These are phyloP conservation scores for Trissonchulus latispiculum DNA, from an alignment of 2,888 invertebrate species.

Conservation along the genomic window DNA sequence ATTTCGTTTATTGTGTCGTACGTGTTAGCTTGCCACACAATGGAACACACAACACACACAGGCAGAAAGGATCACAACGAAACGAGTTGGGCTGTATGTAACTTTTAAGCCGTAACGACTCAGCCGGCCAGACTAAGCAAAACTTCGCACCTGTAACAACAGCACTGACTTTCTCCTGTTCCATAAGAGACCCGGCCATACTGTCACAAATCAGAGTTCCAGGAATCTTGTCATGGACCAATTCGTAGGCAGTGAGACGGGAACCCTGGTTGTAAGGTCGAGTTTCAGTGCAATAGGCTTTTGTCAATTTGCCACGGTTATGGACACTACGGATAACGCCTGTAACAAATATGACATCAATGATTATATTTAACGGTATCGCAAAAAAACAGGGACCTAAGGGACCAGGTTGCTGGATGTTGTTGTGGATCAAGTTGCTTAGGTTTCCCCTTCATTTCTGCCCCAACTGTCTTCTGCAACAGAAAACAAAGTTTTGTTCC, in stretches of 20 bases:
- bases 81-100: too few species aligned
- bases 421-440: too few species aligned
- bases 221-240: conserved; percentile 68
- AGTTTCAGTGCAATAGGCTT: conserved; percentile 91
- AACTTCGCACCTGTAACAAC: conserved; percentile 96
- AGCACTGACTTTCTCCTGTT: conserved; percentile 67
- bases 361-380: not conserved
- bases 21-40: too few species aligned
- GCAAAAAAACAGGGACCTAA: not conserved
- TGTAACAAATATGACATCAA: conserved; percentile 29
- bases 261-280: conserved; percentile 96
- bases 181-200: conserved; percentile 85
- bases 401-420: too few species aligned
- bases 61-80: too few species aligned
- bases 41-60: too few species aligned
- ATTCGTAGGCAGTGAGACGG: conserved; percentile 84
- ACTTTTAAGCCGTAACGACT: too few species aligned
- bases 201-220: conserved; percentile 85
- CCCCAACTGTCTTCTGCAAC: too few species aligned
- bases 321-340: conserved; percentile 73
- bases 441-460: too few species aligned
- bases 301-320: conserved; percentile 56
- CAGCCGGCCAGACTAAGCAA: too few species aligned
- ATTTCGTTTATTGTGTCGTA: too few species aligned
- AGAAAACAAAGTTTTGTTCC: too few species aligned